Conservation (phyloP, 1,140 invertebrate species). For the Drosophila busckii region DNA sequence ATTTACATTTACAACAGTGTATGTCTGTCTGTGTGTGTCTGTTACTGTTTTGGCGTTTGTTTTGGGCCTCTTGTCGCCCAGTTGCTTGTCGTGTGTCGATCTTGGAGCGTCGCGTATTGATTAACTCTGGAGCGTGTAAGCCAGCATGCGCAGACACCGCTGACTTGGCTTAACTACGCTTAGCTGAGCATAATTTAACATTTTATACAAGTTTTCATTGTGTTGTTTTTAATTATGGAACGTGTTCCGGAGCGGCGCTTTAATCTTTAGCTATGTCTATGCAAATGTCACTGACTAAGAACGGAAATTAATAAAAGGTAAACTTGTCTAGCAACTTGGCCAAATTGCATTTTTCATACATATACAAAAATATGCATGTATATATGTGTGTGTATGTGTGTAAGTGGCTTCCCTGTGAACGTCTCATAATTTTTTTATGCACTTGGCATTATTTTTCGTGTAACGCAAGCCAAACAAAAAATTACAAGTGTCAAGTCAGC, state of each 20-base stretch:
- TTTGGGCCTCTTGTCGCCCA: slow-evolving; percentile 20
- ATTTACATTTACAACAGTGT: too few relatives aligned
- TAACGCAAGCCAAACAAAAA: slow-evolving; percentile 17
- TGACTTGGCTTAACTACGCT: neutral
- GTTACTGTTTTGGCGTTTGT: slow-evolving; percentile 14
- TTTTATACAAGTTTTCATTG: too few relatives aligned
- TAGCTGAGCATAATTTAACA: too few relatives aligned
- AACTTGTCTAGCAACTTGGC: slow-evolving; percentile 55
- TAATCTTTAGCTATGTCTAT: slow-evolving; percentile 30
- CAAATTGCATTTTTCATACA: slow-evolving; percentile 36
- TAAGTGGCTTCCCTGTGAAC: slow-evolving; percentile 8
- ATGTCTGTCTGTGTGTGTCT: neutral
- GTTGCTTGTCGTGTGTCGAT: slow-evolving; percentile 8
- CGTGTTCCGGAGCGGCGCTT: neutral
- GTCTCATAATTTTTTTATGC: too few relatives aligned
- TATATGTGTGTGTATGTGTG: slow-evolving; percentile 1
- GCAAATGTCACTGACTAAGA: slow-evolving; percentile 54
- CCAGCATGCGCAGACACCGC: neutral
- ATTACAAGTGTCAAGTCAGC: slow-evolving; percentile 8
- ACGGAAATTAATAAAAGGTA: slow-evolving; percentile 51
- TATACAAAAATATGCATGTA: neutral
- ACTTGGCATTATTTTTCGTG: too few relatives aligned
- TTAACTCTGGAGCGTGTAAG: too few relatives aligned
- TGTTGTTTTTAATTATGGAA: too few relatives aligned
- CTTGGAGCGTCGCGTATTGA: slow-evolving; percentile 4